phyloP scores from a whole-genome alignment of 2,888 invertebrate species.

The Drosophila affinis region DNA sequence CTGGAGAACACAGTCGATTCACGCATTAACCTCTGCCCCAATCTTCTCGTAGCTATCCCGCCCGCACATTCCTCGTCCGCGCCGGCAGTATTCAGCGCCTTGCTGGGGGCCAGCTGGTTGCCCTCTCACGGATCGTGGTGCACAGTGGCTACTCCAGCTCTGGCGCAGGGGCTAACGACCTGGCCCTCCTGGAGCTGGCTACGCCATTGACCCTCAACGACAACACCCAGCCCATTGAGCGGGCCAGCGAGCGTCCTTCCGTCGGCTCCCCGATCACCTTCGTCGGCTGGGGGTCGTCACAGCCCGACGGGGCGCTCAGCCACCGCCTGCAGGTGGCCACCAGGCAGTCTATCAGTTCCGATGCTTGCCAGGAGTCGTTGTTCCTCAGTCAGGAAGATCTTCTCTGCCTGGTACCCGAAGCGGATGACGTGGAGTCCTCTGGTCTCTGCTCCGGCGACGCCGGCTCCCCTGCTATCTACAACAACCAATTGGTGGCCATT shows the following conservation, averaged over 20 bases:
- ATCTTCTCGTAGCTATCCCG: slow-evolving; percentile 60
- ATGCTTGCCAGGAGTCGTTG: slow-evolving; percentile 59
- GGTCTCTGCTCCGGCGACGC: slow-evolving; percentile 81
- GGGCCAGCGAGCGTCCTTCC: slow-evolving; percentile 64
- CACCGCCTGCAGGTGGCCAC: slow-evolving; percentile 70
- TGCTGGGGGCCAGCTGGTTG: slow-evolving; percentile 71
- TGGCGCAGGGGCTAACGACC: slow-evolving; percentile 60
- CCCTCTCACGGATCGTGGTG: slow-evolving; percentile 68
- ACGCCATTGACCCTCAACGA: slow-evolving; percentile 60
- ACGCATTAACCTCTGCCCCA: not conserved
- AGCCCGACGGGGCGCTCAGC: slow-evolving; percentile 54
- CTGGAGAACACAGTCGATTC: not conserved
- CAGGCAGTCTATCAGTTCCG: slow-evolving; percentile 57
- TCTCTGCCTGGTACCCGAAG: slow-evolving; percentile 73
- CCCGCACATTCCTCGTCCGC: slow-evolving; percentile 70
- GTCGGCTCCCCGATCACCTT: slow-evolving; percentile 59
- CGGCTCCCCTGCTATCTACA: slow-evolving; percentile 80
- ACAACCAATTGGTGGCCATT: slow-evolving; percentile 77
- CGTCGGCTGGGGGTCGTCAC: slow-evolving; percentile 79
- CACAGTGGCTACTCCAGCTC: slow-evolving; percentile 59
- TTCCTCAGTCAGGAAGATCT: slow-evolving; percentile 60
- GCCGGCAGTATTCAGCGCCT: slow-evolving; percentile 81
- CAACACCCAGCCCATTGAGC: slow-evolving; percentile 63
- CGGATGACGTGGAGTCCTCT: slow-evolving; percentile 18
- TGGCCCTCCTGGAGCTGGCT: slow-evolving; percentile 78